These are phyloP conservation scores for Drosophila tani DNA, from an alignment of 1,140 invertebrate genomes.

Conservation along the genomic window DNA sequence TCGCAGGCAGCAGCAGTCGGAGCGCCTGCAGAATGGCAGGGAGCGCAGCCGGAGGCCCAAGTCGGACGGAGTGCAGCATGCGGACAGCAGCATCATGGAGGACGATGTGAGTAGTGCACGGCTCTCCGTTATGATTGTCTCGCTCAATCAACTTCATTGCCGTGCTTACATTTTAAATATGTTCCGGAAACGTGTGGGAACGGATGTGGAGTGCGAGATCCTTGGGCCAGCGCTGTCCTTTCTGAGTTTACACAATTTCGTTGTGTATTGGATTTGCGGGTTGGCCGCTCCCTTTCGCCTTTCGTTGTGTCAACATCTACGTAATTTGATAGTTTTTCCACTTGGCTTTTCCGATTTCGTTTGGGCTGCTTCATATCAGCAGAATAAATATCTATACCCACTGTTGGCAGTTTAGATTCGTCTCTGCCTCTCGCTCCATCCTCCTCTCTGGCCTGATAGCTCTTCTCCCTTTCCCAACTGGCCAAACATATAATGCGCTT, in stretches of 20 bases:
- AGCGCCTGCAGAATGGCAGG: conserved; percentile 70
- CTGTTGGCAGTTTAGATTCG: conserved; percentile 59
- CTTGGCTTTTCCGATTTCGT: conserved; percentile 58
- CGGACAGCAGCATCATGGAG: conserved; percentile 83
- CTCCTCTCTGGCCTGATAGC: background rate
- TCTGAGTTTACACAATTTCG: conserved; percentile 53
- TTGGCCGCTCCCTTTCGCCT: conserved; percentile 18
- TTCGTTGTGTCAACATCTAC: conserved; percentile 60
- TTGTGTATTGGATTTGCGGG: conserved; percentile 53
- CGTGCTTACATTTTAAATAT: conserved; percentile 71
- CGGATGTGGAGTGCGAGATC: conserved; percentile 2
- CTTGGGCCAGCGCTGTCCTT: conserved; percentile 11
- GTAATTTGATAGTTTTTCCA: conserved; percentile 80
- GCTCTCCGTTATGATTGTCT: conserved; percentile 38
- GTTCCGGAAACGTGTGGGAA: conserved; percentile 28
- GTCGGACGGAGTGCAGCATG: conserved; percentile 81
- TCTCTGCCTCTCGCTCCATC: background rate
- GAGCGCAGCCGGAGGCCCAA: conserved; percentile 78
- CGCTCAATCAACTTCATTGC: conserved; percentile 46
- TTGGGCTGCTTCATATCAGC: conserved; percentile 50
- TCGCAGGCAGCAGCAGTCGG: conserved; percentile 69
- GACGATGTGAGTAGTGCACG: conserved; percentile 71
- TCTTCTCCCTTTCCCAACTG: conserved; percentile 14
- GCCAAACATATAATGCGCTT: conserved; percentile 68
- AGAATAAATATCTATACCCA: conserved; percentile 58